These are phyloP conservation scores for Miniopterus natalensis DNA, from an alignment of 2,113 vertebrate genomes.

Conservation along the genomic window DNA sequence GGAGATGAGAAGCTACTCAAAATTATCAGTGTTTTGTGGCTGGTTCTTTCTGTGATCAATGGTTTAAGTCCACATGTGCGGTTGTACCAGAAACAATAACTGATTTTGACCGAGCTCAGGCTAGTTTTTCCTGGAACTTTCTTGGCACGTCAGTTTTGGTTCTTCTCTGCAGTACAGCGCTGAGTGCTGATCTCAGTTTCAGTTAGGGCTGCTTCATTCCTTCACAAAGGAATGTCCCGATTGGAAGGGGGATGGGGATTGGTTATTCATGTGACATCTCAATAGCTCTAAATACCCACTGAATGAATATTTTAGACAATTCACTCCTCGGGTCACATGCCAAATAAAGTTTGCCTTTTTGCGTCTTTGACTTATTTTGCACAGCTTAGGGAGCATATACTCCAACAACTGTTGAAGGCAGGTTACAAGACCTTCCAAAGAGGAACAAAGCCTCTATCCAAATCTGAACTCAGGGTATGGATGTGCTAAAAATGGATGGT, in stretches of 20 bases:
- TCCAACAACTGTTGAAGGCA: not conserved
- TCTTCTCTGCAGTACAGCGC: not conserved
- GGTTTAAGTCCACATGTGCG: not conserved
- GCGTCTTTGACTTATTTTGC: constrained; percentile 13
- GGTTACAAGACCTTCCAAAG: not conserved
- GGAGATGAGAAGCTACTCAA: not conserved
- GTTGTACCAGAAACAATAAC: constrained; percentile 29
- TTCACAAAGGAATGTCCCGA: not conserved
- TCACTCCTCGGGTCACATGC: not conserved
- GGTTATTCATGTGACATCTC: constrained; percentile 19
- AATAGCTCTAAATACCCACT: not conserved
- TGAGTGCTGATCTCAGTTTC: not conserved
- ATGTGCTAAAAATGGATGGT: not conserved
- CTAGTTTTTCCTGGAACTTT: constrained; percentile 5
- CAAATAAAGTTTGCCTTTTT: not conserved
- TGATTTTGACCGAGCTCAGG: not conserved
- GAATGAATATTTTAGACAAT: constrained; percentile 41
- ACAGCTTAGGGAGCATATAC: not conserved
- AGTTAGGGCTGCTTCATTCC: not conserved
- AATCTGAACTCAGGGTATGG: constrained; percentile 17
- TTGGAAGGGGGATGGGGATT: not conserved
- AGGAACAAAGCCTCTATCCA: not conserved
- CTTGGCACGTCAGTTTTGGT: not conserved
- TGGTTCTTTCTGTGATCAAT: not conserved
- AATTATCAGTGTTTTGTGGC: not conserved